Conservation (phyloP, 1,140 invertebrate genomes). For the Matsumurasca onukii region DNA sequence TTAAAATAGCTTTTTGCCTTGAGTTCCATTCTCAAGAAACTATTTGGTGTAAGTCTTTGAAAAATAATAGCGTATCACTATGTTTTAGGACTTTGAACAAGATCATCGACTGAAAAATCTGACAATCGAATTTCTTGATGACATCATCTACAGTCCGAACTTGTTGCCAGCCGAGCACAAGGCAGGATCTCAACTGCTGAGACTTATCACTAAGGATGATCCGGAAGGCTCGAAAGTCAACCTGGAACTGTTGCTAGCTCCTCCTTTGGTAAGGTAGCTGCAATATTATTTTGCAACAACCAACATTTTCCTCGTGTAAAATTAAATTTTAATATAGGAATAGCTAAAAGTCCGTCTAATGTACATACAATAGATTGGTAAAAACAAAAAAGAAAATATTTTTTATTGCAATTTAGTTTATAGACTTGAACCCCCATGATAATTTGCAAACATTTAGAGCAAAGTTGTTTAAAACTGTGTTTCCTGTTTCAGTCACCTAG, state of each 20-base stretch:
- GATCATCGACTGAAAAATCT: conserved; percentile 72
- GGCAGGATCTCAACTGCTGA: conserved; percentile 76
- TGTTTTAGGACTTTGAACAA: conserved; percentile 78
- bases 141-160: conserved; percentile 81
- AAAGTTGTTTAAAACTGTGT: neutral
- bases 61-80: no score
- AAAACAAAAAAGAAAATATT: conserved; percentile 16
- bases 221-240: conserved; percentile 61
- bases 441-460: neutral
- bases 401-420: neutral
- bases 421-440: neutral
- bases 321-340: neutral
- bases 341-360: no score
- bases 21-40: no score
- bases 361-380: no score
- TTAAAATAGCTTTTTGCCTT: no score
- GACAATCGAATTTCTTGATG: conserved; percentile 86
- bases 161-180: conserved; percentile 90
- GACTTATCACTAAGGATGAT: conserved; percentile 76
- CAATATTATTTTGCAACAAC: conserved; percentile 15
- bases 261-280: conserved; percentile 63
- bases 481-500: conserved; percentile 63
- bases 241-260: conserved; percentile 67
- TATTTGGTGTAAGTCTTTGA: no score
- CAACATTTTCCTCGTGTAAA: neutral